A percentile compares a stretch with the other conserved stretches of the same genome.
These are phyloP conservation scores for Prionailurus bengalensis DNA, from an alignment of 2,113 vertebrate species.

Conservation along the genomic window DNA sequence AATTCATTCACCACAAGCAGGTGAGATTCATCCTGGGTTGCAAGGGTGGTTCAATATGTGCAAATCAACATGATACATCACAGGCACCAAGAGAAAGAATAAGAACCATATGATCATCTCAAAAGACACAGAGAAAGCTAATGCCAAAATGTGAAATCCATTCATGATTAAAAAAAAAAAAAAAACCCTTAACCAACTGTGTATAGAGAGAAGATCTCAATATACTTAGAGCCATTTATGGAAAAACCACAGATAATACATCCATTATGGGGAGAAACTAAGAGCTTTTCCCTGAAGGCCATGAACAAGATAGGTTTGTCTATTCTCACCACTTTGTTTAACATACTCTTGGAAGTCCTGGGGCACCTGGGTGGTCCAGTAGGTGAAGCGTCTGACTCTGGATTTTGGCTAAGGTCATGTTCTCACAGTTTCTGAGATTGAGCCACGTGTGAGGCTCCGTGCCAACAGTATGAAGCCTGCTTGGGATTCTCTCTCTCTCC, in stretches of 20 bases:
- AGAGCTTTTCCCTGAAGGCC: not conserved
- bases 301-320: not conserved
- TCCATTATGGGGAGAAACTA: not conserved
- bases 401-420: too few species aligned
- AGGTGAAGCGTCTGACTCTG: rapidly evolving
- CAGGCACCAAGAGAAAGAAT: not conserved
- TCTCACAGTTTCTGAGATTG: too few species aligned
- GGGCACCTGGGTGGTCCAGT: too few species aligned
- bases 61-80: not conserved
- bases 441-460: too few species aligned
- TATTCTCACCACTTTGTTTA: not conserved
- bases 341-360: not conserved
- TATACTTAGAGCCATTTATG: not conserved
- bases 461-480: too few species aligned
- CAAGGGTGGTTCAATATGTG: not conserved
- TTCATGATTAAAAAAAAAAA: not conserved
- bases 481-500: too few species aligned
- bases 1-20: too few species aligned
- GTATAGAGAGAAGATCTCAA: not conserved
- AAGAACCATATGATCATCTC: not conserved
- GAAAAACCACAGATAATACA: not conserved
- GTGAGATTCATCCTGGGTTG: not conserved
- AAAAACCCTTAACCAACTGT: not conserved
- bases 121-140: not conserved
- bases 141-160: too few species aligned